These are phyloP conservation scores for Silurus lanzhouensis DNA, from an alignment of 2,797 vertebrate species.

Conservation along the genomic window DNA sequence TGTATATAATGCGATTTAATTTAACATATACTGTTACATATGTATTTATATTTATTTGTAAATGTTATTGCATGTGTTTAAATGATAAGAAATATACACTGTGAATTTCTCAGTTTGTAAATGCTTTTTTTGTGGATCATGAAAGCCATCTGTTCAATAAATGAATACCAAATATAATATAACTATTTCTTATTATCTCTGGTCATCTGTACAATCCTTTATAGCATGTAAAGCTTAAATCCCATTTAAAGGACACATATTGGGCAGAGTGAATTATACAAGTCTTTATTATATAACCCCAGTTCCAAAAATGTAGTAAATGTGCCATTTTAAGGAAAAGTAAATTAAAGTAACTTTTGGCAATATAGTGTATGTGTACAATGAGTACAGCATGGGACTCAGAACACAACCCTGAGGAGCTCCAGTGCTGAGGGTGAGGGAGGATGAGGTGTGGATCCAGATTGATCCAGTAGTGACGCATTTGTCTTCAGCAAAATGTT, in stretches of 20 bases:
- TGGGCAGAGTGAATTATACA: background rate
- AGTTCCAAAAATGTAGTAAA: no score
- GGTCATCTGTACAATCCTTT: background rate
- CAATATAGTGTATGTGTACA: no score
- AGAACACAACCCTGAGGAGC: no score
- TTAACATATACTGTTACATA: constrained; percentile 21
- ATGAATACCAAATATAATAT: background rate
- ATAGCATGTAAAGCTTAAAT: background rate
- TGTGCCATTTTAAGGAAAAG: background rate
- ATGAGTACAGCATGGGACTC: no score
- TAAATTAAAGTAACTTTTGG: no score
- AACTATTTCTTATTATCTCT: background rate
- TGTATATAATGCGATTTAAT: constrained; percentile 27
- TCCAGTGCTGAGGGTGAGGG: no score
- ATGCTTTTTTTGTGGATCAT: background rate
- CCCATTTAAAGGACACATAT: background rate
- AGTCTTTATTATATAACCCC: background rate
- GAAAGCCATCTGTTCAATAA: constrained; percentile 13
- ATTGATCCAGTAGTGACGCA: no score
- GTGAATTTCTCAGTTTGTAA: background rate
- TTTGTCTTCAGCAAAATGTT: background rate
- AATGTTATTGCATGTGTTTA: background rate
- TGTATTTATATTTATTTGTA: constrained; percentile 49
- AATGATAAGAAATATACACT: constrained; percentile 34
- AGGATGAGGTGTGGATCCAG: no score